Conservation (phyloP, 2,113 vertebrate genomes). For the Hymenochirus boettgeri region DNA sequence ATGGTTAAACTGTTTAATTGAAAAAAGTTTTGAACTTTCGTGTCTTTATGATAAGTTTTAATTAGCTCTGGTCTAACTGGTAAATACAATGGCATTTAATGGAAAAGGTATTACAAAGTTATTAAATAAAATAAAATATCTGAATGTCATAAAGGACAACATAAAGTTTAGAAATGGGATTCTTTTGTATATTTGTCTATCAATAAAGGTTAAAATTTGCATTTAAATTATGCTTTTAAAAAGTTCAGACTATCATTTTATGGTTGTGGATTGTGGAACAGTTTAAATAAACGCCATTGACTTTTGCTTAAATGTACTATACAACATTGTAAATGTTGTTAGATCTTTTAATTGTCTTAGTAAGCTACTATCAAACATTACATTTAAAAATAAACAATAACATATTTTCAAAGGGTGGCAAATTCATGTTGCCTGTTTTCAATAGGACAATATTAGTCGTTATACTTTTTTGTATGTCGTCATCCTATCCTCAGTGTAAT, state of each 20-base stretch:
- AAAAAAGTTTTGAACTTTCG: no score
- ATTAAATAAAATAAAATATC: constrained; percentile 38
- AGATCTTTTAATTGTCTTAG: constrained; percentile 12
- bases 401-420: no score
- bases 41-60: no score
- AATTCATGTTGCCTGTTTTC: no score
- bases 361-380: constrained; percentile 12
- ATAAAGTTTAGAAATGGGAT: constrained; percentile 37
- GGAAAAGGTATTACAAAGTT: constrained; percentile 19
- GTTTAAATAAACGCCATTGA: constrained; percentile 33
- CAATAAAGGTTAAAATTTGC: constrained; percentile 39
- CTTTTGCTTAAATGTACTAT: constrained; percentile 28
- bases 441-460: no score
- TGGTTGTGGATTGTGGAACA: constrained; percentile 18
- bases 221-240: constrained; percentile 38
- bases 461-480: no score
- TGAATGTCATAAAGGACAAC: constrained; percentile 34
- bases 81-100: constrained; percentile 6
- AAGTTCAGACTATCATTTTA: constrained; percentile 32
- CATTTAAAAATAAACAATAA: neutral
- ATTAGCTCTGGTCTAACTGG: no score
- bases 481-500: no score
- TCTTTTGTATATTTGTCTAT: constrained; percentile 28
- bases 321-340: constrained; percentile 13
- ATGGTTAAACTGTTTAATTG: no score